A percentile compares a stretch with the other conserved stretches of the same genome.
phyloP scores from a whole-genome alignment of 2,888 invertebrate genomes.

The Amiota minor region DNA sequence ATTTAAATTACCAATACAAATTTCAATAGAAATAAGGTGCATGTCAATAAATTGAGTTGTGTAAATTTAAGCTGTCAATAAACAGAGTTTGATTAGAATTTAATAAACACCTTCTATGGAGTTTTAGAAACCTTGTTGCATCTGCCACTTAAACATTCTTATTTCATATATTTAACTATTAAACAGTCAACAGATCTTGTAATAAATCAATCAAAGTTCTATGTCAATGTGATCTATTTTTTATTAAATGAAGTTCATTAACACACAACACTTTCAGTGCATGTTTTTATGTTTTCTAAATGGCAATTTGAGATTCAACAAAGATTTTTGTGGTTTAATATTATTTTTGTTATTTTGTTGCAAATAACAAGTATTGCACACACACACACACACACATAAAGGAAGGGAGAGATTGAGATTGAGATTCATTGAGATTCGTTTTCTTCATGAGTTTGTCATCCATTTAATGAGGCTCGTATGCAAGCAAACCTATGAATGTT shows the following conservation, averaged over 20 bases:
- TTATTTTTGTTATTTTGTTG: not conserved
- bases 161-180: not conserved
- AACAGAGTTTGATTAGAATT: too few species aligned
- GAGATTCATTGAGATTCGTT: too few species aligned
- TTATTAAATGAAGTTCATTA: conserved; percentile 9
- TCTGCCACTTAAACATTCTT: not conserved
- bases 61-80: too few species aligned
- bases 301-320: too few species aligned
- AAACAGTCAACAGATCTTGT: not conserved
- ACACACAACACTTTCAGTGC: not conserved
- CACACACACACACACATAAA: conserved; percentile 26
- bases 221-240: not conserved
- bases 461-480: conserved; percentile 19
- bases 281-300: too few species aligned
- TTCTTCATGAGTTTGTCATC: conserved; percentile 22
- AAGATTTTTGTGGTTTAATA: too few species aligned
- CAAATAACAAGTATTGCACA: conserved; percentile 12
- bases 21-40: too few species aligned
- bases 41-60: too few species aligned
- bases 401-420: too few species aligned
- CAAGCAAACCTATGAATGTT: not conserved
- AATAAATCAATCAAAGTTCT: not conserved
- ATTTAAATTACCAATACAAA: too few species aligned
- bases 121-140: not conserved
- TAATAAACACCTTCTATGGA: too few species aligned